Conservation (phyloP, 2,797 vertebrate genomes). For the Oryzias sinensis region DNA sequence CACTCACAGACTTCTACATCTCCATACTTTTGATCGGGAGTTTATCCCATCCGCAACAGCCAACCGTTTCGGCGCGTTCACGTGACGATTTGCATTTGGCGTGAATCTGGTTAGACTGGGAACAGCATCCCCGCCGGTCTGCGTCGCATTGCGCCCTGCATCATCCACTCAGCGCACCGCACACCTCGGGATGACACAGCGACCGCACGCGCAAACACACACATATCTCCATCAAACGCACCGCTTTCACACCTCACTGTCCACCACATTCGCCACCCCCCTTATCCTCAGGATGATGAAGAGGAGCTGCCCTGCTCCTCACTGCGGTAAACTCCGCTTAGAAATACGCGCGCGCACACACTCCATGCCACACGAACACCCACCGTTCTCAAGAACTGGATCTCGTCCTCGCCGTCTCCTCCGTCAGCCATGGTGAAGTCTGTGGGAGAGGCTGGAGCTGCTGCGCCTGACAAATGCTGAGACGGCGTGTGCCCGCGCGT, state of each 20-base stretch:
- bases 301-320: conserved; percentile 40
- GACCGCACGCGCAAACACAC: background rate
- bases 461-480: conserved; percentile 13
- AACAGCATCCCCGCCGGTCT: conserved; percentile 18
- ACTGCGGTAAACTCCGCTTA: conserved; percentile 66
- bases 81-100: too few relatives aligned
- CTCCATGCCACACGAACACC: conserved; percentile 44
- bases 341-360: conserved; percentile 14
- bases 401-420: conserved; percentile 80
- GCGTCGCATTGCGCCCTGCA: conserved; percentile 66
- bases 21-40: too few relatives aligned
- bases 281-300: conserved; percentile 20
- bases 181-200: conserved; percentile 7
- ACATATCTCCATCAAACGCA: background rate
- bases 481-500: conserved; percentile 3
- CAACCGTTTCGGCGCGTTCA: too few relatives aligned
- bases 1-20: too few relatives aligned
- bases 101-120: too few relatives aligned
- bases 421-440: conserved; percentile 75
- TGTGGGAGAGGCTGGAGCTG: conserved; percentile 30
- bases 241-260: background rate
- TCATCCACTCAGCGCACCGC: conserved; percentile 33
- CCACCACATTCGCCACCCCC: background rate
- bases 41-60: too few relatives aligned
- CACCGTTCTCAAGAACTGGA: conserved; percentile 82